Conservation (phyloP, 2,888 invertebrate genomes). For the Mesorhabditis belari region DNA sequence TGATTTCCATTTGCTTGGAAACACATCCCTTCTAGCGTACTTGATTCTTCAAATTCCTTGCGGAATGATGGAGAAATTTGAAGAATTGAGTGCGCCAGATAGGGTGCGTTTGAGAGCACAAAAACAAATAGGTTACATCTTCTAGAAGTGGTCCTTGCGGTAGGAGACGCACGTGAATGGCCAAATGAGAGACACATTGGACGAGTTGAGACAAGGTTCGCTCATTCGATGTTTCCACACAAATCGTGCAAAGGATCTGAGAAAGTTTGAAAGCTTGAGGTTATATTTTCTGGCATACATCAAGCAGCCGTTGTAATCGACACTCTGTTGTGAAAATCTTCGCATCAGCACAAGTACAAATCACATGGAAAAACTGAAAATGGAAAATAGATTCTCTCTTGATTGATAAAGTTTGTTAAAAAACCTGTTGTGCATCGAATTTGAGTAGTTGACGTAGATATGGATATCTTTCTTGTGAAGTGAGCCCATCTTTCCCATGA, state of each 20-base stretch:
- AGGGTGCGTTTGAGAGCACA: too few species aligned
- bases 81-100: too few species aligned
- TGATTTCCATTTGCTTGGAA: background rate
- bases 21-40: too few species aligned
- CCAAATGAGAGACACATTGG: background rate
- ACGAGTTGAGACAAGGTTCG: background rate
- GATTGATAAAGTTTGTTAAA: background rate
- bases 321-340: conserved; percentile 27
- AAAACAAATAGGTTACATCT: background rate
- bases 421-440: conserved; percentile 70
- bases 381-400: background rate
- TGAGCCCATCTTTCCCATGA: conserved; percentile 19
- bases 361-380: conserved; percentile 41
- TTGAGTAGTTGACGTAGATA: conserved; percentile 65
- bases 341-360: conserved; percentile 43
- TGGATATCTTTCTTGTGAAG: conserved; percentile 29
- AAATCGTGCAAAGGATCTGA: background rate
- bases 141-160: background rate
- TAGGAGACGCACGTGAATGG: background rate
- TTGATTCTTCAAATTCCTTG: too few species aligned
- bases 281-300: conserved; percentile 6
- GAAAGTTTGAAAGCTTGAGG: background rate
- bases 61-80: too few species aligned
- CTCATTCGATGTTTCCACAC: background rate
- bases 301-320: conserved; percentile 24